Conservation (phyloP, 2,113 vertebrate species). For the Hiodon alosoides region DNA sequence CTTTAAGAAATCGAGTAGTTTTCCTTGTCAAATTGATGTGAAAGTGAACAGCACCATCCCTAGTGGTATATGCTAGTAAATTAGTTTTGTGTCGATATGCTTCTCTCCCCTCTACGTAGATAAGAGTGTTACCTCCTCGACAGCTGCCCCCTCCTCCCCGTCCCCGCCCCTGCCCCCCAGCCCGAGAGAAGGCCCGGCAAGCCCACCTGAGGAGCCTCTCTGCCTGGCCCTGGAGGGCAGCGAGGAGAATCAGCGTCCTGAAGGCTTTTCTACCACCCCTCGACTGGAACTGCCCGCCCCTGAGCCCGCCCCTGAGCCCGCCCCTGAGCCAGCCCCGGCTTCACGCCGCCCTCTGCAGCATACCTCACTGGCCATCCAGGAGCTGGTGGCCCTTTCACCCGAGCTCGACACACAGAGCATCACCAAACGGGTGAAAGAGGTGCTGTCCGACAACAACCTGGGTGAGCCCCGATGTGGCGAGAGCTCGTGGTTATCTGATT, state of each 20-base stretch:
- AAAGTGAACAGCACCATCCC: no score
- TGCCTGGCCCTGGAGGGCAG: conserved; percentile 82
- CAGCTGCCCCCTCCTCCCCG: no score
- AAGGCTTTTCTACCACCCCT: conserved; percentile 39
- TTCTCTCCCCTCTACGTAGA: neutral
- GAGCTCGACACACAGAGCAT: conserved; percentile 94
- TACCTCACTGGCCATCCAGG: conserved; percentile 80
- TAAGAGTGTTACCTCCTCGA: no score
- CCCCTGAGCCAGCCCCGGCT: conserved; percentile 46
- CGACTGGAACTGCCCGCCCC: conserved; percentile 47
- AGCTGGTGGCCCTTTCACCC: conserved; percentile 89
- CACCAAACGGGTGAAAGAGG: conserved; percentile 96
- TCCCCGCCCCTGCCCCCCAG: conserved; percentile 71
- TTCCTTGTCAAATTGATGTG: no score
- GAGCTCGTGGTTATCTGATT: neutral
- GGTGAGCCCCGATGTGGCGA: conserved; percentile 57
- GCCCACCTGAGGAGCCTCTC: conserved; percentile 74
- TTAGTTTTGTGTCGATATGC: neutral
- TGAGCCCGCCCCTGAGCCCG: conserved; percentile 59
- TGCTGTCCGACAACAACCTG: conserved; percentile 95
- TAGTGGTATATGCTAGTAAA: no score
- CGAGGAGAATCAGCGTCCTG: conserved; percentile 94
- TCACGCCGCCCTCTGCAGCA: conserved; percentile 53
- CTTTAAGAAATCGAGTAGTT: no score
- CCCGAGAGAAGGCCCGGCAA: conserved; percentile 66